Base-by-base conservation (phyloP, 2,888 invertebrate genomes). In the Unio pictorum region DNA sequence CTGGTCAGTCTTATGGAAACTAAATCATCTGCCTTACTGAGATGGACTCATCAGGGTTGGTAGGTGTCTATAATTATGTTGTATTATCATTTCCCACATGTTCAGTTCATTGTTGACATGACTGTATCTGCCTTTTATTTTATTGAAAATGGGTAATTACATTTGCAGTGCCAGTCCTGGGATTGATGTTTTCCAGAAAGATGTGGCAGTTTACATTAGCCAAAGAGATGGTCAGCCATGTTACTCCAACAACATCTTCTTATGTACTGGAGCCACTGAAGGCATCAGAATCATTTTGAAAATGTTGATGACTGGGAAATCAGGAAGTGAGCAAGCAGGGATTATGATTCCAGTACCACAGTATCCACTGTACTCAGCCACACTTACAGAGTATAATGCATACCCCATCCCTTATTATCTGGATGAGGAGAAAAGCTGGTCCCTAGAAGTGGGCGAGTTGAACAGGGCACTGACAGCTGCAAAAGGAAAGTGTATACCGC, bases 311-410 rank as follows among this genome's bases (percentile, higher is more conserved):
- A 88, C 89, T 0, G 87, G 86, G 17, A 75, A 84, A 66, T 68
- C 56, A 6, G 87, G 86, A 15, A 74, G 68, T 1, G 77, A 81
- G 83, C 90, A 91, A 69, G 93, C 95, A 0, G 99, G 98, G 4
- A 94, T 99, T 20, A 93, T 99, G 95, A 95, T 98, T 81, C 99
- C 99, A 0, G 98, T 98, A 87, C 99, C 99, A 0, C 99, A 99
- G 90, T 99, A 99, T 91, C 99, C 99, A 2, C 92, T 99, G 34
- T 99, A 99, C 91, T 97, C 98, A 0, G 99, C 99, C 0, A 94
- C 97, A 0, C 91, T 98, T 60, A 95, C 97, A 3, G 99, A 99
- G 91, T 98, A 95, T 90, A 94, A 95, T 68, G 94, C 99, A 90
- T 89, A 91, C 20, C 91, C 84, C 3, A 84, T 87, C 69, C 79